Base-by-base conservation (phyloP, 1,140 invertebrate species). In the Bathynomus jamesi region DNA sequence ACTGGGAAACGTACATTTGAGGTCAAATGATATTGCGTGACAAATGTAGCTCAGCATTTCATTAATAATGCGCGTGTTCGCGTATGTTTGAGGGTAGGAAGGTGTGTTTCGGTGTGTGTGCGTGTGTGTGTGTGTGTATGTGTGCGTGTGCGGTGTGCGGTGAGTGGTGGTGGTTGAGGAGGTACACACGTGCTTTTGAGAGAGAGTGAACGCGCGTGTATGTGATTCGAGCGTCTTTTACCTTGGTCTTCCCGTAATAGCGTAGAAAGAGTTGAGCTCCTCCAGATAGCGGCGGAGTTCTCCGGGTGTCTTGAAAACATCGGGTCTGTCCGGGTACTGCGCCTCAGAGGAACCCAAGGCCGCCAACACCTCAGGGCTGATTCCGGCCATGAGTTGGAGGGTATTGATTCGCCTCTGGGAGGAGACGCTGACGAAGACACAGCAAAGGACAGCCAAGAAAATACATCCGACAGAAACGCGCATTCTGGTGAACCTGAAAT, bases 201-300 rank as follows among this genome's bases (percentile, higher is more conserved):
- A n/a, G n/a, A n/a, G n/a, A n/a, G n/a, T n/a, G n/a, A n/a, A n/a
- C n/a, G n/a, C n/a, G n/a, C n/a, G n/a, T n/a, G n/a, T n/a, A n/a
- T n/a, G n/a, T n/a, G n/a, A n/a, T n/a, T n/a, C n/a, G 21, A 53
- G 21, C 13, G 1, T 53, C 13, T 1, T 53, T 53, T 11, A 74
- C 72, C 72, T 74, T 32, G 72, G 72, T 60, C 72, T 67, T 3
- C 74, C 74, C 17, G 70, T 68, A 27, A 76, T 72, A 31, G 74
- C 70, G 64, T 69, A 76, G 67, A 72, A 76, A 27, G 70, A 70
- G 25, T 76, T 73, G 40, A 76, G 74, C 7, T 66, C 74, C 27
- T 70, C 67, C 0, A 76, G 67, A 65, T 76, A 76, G n/a, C 63
- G 64, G 11, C 70, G 13, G 27, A 76, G 70, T 27, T 76, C 74